Evolutionary conservation across 2,113 vertebrate genomes (phyloP), one percentile per base, ranked within the genome.

Genomic region (Myodes glareolus): DNA sequence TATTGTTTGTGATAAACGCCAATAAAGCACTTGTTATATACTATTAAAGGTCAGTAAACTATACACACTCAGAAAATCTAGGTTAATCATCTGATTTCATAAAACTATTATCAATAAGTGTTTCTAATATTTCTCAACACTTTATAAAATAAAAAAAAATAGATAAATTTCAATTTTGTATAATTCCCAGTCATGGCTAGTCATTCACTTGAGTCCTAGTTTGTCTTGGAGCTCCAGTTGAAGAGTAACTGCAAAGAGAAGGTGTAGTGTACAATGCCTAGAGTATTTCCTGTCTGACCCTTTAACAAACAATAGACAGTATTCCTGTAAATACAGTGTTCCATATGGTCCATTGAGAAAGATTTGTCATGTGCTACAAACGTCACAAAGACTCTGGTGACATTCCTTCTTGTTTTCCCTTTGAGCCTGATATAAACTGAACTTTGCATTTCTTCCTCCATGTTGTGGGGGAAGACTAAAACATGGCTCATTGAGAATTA

Each of bases 381-480:
- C 50, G 72, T 67, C 67, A 25, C 52, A 92, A 90, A 84, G 16
- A 75, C 1, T 50, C 1, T 9, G 4, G 4, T 58, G 17, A 25
- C 63, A 55, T 58, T 78, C 31, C 12, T 67, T 29, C 72, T 33
- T 68, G 4, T 2, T 25, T 31, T 36, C 39, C 7, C 27, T 86
- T 94, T 84, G 36, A 42, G 21, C 45, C 27, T 19, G 42, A 92
- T 81, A 81, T 36, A 47, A 90, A 92, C 63, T 50, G 8, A 82
- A 94, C 27, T 92, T 76, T 75, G n/a, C 77, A 73, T 91, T 92
- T 91, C 7, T 76, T 86, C 55, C 13, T 91, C 25, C 36, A 36
- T 36, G 50, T 11, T 94, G 10, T 76, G 12, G 17, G 27, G 39
- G 50, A 68, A 76, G 88, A 75, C 36, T 68, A 81, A 29, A 88